Evolutionary conservation across 2,888 invertebrate species (phyloP).

Genomic region (Muschampia plurimacula): DNA sequence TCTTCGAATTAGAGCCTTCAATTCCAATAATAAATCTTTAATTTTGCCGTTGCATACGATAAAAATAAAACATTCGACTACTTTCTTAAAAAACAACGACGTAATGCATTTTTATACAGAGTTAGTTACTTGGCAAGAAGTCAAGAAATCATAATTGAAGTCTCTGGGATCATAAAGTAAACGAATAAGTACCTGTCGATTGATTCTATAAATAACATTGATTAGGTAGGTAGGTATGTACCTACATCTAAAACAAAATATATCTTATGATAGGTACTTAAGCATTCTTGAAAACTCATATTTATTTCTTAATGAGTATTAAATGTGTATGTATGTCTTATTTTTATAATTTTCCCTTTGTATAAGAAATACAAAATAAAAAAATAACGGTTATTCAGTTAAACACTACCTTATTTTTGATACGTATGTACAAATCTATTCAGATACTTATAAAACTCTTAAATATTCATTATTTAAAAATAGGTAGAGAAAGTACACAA

Average conservation of each 20-base stretch:
- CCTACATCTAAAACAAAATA: background rate
- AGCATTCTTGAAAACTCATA: too few species aligned
- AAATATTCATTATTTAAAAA: background rate
- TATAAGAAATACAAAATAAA: background rate
- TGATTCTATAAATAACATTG: background rate
- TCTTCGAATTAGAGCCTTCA: background rate
- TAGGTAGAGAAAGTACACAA: background rate
- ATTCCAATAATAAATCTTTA: too few species aligned
- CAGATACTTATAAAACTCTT: background rate
- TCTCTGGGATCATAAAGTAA: background rate
- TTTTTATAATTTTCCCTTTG: too few species aligned
- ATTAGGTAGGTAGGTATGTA: background rate
- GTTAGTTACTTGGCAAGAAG: slow-evolving; percentile 72
- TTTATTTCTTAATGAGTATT: too few species aligned
- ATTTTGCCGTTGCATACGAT: slow-evolving; percentile 22
- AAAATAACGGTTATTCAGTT: background rate
- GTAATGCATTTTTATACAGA: slow-evolving; percentile 75
- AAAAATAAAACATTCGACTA: slow-evolving; percentile 60
- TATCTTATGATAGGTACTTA: too few species aligned
- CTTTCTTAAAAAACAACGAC: slow-evolving; percentile 63
- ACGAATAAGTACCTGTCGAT: background rate
- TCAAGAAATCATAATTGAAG: slow-evolving; percentile 69
- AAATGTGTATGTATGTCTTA: too few species aligned
- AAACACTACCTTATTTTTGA: background rate
- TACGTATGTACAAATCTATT: background rate